These are phyloP conservation scores for Leptinotarsa haldemani DNA, from an alignment of 2,888 invertebrate genomes.

Conservation along the genomic window DNA sequence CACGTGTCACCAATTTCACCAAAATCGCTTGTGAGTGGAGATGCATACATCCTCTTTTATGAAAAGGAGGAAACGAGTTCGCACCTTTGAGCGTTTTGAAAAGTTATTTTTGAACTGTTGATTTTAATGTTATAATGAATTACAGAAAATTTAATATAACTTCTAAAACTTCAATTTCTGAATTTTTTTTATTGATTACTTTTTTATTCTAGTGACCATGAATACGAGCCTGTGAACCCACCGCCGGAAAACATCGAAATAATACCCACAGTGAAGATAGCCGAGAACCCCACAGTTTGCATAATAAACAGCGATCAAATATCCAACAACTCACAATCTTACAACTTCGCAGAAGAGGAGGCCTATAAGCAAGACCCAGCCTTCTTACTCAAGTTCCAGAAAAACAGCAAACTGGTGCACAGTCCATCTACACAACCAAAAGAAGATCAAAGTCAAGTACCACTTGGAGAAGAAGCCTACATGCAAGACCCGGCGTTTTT, in stretches of 20 bases:
- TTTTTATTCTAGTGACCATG: constrained; percentile 83
- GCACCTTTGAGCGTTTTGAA: too few relatives aligned
- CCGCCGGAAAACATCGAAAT: constrained; percentile 67
- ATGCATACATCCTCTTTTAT: too few relatives aligned
- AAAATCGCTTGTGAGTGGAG: too few relatives aligned
- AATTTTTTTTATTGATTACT: constrained; percentile 9
- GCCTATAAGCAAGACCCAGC: constrained; percentile 10
- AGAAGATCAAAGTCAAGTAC: not conserved
- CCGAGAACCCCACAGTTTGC: constrained; percentile 58
- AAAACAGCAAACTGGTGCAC: constrained; percentile 14
- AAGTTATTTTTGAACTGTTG: too few relatives aligned
- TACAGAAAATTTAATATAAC: too few relatives aligned
- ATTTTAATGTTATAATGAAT: too few relatives aligned
- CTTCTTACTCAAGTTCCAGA: constrained; percentile 15
- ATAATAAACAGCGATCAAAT: constrained; percentile 72
- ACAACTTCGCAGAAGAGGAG: constrained; percentile 7
- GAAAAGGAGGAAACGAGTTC: too few relatives aligned
- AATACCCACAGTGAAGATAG: constrained; percentile 28
- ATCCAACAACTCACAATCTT: constrained; percentile 6
- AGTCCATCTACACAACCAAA: not conserved
- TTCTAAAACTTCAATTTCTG: too few relatives aligned
- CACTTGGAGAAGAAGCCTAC: not conserved
- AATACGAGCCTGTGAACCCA: constrained; percentile 90
- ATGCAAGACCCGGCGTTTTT: constrained; percentile 4
- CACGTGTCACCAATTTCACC: too few relatives aligned